Evolutionary conservation across 1,140 invertebrate genomes (phyloP).

Genomic region (Goniozus legneri): DNA sequence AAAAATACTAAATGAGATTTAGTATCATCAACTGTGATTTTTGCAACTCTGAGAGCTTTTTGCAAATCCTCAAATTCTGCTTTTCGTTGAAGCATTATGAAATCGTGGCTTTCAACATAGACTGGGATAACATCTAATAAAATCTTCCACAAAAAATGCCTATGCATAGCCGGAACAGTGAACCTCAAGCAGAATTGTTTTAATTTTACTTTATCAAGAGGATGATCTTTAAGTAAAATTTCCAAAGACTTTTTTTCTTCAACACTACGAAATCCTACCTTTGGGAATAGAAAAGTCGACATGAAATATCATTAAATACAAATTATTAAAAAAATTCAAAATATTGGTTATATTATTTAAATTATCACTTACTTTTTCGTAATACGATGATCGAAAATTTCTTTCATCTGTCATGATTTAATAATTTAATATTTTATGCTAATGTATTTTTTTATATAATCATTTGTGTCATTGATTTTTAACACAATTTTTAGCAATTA

Average conservation of each 20-base stretch:
- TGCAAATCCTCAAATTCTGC: constrained; percentile 74
- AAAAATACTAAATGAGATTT: constrained; percentile 63
- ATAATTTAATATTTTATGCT: background rate
- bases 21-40: constrained; percentile 56
- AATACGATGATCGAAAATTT: constrained; percentile 88
- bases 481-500: too few relatives aligned
- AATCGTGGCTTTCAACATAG: constrained; percentile 69
- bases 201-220: constrained; percentile 76
- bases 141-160: constrained; percentile 82
- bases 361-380: constrained; percentile 64
- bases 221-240: constrained; percentile 83
- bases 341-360: background rate
- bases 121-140: constrained; percentile 71
- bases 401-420: constrained; percentile 62
- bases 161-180: constrained; percentile 75
- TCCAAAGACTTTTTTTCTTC: constrained; percentile 93
- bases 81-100: constrained; percentile 67
- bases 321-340: constrained; percentile 8
- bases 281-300: too few relatives aligned
- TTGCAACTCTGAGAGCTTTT: constrained; percentile 66
- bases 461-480: too few relatives aligned
- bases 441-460: too few relatives aligned
- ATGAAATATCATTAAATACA: too few relatives aligned
- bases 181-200: constrained; percentile 82
- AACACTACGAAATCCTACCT: constrained; percentile 82